A percentile compares a stretch with the other conserved stretches of the same genome.
Conservation (phyloP, 2,113 vertebrate genomes). For the Copsychus sechellarum region DNA sequence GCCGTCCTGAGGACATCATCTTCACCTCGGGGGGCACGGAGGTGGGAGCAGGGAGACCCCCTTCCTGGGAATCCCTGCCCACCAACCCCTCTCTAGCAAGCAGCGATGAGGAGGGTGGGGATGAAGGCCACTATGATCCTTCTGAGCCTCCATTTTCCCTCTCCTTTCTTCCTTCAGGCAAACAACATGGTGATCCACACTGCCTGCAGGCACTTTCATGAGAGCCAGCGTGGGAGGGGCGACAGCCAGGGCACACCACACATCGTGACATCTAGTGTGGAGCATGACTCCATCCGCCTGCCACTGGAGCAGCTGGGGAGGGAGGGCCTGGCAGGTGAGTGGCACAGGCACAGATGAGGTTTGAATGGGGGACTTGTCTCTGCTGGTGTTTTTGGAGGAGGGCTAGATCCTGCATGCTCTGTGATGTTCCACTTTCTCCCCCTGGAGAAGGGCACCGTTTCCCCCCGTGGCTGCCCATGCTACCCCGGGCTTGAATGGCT, state of each 20-base stretch:
- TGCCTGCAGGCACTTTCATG: slow-evolving; percentile 76
- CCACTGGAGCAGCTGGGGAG: slow-evolving; percentile 77
- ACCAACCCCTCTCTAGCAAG: neutral
- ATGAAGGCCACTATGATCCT: fast-evolving
- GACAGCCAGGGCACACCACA: slow-evolving; percentile 73
- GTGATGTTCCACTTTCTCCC: neutral
- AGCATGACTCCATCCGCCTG: slow-evolving; percentile 89
- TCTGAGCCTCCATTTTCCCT: neutral
- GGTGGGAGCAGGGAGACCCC: slow-evolving; percentile 62
- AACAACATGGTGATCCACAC: slow-evolving; percentile 93
- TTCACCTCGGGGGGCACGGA: slow-evolving; percentile 96
- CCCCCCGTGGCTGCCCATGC: fast-evolving
- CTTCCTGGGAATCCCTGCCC: neutral
- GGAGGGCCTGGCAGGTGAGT: slow-evolving; percentile 78
- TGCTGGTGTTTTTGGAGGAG: fast-evolving
- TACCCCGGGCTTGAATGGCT: neutral
- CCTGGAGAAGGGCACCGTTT: neutral
- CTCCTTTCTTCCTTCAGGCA: slow-evolving; percentile 70
- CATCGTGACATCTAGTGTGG: slow-evolving; percentile 84
- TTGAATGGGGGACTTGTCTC: neutral
- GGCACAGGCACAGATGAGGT: neutral
- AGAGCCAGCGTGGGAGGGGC: neutral
- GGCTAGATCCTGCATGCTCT: neutral
- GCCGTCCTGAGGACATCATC: slow-evolving; percentile 81
- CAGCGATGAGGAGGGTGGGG: fast-evolving